These are phyloP conservation scores for Petrocephalus zakoni DNA, from an alignment of 2,113 vertebrate species.

Conservation along the genomic window DNA sequence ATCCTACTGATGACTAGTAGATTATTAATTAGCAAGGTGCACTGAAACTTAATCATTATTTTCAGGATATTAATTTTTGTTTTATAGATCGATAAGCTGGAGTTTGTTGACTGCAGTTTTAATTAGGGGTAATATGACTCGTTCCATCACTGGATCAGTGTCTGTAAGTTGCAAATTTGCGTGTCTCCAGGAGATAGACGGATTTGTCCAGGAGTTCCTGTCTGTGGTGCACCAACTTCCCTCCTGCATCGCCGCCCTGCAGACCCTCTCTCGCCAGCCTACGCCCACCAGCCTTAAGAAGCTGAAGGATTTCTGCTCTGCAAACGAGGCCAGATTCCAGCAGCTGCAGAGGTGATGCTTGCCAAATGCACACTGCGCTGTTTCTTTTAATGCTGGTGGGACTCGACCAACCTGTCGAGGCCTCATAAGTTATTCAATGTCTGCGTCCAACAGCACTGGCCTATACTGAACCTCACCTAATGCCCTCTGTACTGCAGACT, in stretches of 20 bases:
- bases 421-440: background rate
- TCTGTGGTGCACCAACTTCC: conserved; percentile 57
- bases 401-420: background rate
- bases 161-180: background rate
- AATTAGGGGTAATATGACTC: background rate
- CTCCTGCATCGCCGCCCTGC: conserved; percentile 46
- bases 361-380: background rate
- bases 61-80: background rate
- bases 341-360: conserved; percentile 52
- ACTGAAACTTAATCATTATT: background rate
- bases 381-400: background rate
- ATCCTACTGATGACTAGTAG: background rate
- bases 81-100: background rate
- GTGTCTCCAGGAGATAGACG: conserved; percentile 52
- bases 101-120: background rate
- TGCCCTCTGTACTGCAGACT: background rate
- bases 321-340: conserved; percentile 48
- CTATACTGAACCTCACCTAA: background rate
- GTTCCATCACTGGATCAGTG: background rate
- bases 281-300: conserved; percentile 37
- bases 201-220: conserved; percentile 54
- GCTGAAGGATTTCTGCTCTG: conserved; percentile 46
- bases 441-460: background rate
- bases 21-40: background rate
- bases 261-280: conserved; percentile 42